phyloP scores from a whole-genome alignment of 2,113 vertebrate genomes.

The Probosciger aterrimus region DNA sequence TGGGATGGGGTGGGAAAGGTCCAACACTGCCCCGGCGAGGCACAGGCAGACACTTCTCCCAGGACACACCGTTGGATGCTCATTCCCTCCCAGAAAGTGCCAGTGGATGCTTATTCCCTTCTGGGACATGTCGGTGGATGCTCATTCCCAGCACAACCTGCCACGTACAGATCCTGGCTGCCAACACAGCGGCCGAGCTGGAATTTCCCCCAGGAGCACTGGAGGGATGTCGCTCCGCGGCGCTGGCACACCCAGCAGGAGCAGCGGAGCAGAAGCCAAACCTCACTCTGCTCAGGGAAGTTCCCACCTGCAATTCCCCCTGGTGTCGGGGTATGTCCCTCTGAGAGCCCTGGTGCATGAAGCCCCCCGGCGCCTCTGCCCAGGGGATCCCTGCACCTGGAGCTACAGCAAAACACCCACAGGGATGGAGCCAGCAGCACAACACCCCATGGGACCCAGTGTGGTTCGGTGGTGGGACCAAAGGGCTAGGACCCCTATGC shows the following conservation, averaged over 20 bases:
- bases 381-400: neutral
- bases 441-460: neutral
- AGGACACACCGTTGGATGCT: neutral
- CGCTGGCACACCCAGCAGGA: neutral
- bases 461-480: neutral
- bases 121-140: neutral
- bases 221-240: neutral
- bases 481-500: neutral
- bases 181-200: neutral
- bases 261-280: neutral
- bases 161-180: neutral
- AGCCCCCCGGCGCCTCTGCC: neutral
- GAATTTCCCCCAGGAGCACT: neutral
- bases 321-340: neutral
- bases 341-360: neutral
- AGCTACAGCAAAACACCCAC: neutral
- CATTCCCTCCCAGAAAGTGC: neutral
- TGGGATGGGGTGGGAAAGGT: neutral
- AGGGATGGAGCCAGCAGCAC: neutral
- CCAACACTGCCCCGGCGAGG: neutral
- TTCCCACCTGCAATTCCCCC: neutral
- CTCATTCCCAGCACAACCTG: neutral
- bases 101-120: neutral
- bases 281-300: neutral
- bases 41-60: neutral